Base-by-base conservation (phyloP, 1,140 invertebrate genomes). In the Papilio helenus region DNA sequence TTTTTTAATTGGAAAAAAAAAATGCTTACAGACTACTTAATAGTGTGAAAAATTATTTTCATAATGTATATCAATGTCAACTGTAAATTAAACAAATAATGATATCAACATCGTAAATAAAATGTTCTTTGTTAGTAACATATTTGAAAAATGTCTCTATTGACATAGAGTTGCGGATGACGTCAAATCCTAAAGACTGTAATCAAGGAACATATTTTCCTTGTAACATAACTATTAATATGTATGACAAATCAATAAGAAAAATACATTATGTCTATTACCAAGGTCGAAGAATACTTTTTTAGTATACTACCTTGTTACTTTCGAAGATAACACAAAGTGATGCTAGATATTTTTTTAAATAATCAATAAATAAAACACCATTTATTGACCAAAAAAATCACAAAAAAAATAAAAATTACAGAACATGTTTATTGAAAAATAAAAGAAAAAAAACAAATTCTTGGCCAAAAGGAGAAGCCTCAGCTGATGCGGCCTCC, bases 141-240 rank as follows among this genome's bases (percentile, higher is more conserved):
- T 55, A 18, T 55, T 20, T 55, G n/a, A 20, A n/a, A 55, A 55
- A 55, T 55, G 51, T 55, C 51, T 20, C 18, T 9, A 20, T 55
- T 55, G 58, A 61, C 23, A 61, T 61, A 12, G 12, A 3, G 23
- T 16, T 26, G 23, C 18, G 58, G 7, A 61, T 61, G 58, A 61
- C 23, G 14, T 23, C 58, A 29, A 61, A 61, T 3, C 12, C 12
- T 61, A 29, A 61, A 61, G 26, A 61, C 20, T 58, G 55, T 58
- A 61, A 61, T 61, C 58, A 61, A 61, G 58, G 12, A 26, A 23
- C 2, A 61, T 61, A 26, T 61, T 61, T 61, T 61, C 23, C 58
- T 29, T 26, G 55, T 61, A 61, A 61, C 20, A 61, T 26, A 61
- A 23, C 23, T 61, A 61, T 61, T 61, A 61, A 61, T 61, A 26